Evolutionary conservation across 2,797 vertebrate genomes (phyloP), one percentile per base, ranked within the genome.

Genomic region (Fratercula arctica): DNA sequence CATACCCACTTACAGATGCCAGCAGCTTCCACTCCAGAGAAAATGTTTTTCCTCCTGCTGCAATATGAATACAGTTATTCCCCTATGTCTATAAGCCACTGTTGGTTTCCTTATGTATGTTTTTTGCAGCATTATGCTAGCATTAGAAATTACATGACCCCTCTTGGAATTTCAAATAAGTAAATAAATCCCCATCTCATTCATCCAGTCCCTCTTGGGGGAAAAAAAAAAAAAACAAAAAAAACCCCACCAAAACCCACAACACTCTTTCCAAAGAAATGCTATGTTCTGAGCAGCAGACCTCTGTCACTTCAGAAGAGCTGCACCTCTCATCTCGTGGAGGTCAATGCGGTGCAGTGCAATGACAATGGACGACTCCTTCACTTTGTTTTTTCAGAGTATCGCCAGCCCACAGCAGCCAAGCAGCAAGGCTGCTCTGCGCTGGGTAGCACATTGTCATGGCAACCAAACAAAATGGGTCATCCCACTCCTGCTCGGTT

Each of bases 391-490:
- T 75, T 92, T 78, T 83, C 59, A 46, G 54, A 70, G 10, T 57
- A 63, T 63, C 9, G 0, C 54, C 93, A 86, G 57, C 81, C 57
- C 68, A 81, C 70, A 94, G 63, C 72, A 94, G 75, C 43, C 85
- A 90, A 78, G 68, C 64, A 85, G 56, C 92, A 85, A 87, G 48
- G 59, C n/a, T 87, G 51, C 68, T 90, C 77, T 79, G 60, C 1
- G 4, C 82, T 50, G 76, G 50, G 64, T 78, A 96, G 48, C 59
- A 43, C 21, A 85, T 88, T 88, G 96, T 92, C 96, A 97, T 96
- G 93, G 91, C 84, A 97, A 97, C 97, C 57, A 96, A 91, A 93
- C 96, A 95, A 96, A 96, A 89, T 64, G 92, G 96, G 90, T 94
- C 96, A 87, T 81, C 94, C 81, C 86, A 85, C 90, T 87, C 85